Evolutionary conservation across 1,140 invertebrate genomes (phyloP), one percentile per base, ranked within the genome.

Genomic region (Holcopasites calliopsidis): DNA sequence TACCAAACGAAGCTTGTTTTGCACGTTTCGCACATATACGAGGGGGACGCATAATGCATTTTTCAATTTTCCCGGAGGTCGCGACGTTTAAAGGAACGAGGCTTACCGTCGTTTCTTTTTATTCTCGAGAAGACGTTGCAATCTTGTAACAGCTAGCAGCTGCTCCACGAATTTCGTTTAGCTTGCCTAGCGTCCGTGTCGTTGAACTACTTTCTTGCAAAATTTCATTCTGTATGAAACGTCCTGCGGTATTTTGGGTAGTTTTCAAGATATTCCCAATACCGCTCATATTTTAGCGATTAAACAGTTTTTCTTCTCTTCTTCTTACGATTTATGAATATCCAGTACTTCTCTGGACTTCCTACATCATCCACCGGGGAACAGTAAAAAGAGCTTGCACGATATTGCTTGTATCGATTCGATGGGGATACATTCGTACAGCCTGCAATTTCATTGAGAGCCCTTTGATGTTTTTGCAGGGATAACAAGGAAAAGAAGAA

Each of bases 11-110:
- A 33, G 13, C 62, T 66, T 21, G 47, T 52, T 66, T 66, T 10
- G 31, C 23, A 35, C 23, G 2, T 26, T 8, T 33, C n/a, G n/a
- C n/a, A n/a, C n/a, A n/a, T 10, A 8, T 26, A 31, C 42, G 18
- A 10, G 47, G 16, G 4, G 21, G 47, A 66, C 52, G 62, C 49
- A 66, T 66, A 66, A 66, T 66, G 47, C 10, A 66, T 66, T 66
- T 52, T 66, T 38, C 47, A 66, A 66, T 66, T 47, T 66, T 16
- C 47, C 2, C 62, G 7, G 47, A 33, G 62, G 31, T 65, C 50
- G 62, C 23, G 21, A 65, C 62, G 49, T 35, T 50, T 35, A 35
- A 21, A 38, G 31, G 35, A 65, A 65, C n/a, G 47, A 49, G 13
- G 31, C 11, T 33, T 18, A 23, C n/a, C 31, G 49, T 65, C 6